Evolutionary conservation across 2,113 vertebrate genomes (phyloP).

Genomic region (Onychostoma macrolepis): DNA sequence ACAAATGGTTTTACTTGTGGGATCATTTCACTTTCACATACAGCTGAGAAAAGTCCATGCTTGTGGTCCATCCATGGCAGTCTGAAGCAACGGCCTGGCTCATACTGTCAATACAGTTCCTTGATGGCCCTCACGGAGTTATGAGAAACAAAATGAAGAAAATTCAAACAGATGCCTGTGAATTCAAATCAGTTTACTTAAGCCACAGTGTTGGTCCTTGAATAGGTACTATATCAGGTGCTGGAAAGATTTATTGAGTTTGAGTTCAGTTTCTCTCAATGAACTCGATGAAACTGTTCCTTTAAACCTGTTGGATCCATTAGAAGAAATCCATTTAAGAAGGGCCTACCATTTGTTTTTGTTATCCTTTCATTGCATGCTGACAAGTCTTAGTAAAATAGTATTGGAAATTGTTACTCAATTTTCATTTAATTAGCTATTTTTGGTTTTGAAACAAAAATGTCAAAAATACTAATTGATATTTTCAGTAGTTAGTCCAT

Average conservation of each 20-base stretch:
- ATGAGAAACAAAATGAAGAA: conserved; percentile 7
- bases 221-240: conserved; percentile 38
- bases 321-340: background rate
- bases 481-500: conserved; percentile 13
- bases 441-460: conserved; percentile 27
- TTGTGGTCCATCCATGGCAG: conserved; percentile 8
- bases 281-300: background rate
- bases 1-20: background rate
- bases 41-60: conserved; percentile 29
- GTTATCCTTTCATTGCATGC: conserved; percentile 33
- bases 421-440: conserved; percentile 56
- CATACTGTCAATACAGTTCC: background rate
- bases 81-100: background rate
- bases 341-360: background rate
- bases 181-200: background rate
- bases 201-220: conserved; percentile 52
- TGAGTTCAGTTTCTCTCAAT: conserved; percentile 20
- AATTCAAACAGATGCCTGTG: background rate
- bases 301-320: conserved; percentile 8
- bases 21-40: background rate
- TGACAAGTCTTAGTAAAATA: conserved; percentile 26
- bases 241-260: conserved; percentile 28
- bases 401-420: conserved; percentile 57
- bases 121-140: background rate
- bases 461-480: background rate